Evolutionary conservation across 2,888 invertebrate species (phyloP), one percentile per base, ranked within the genome.

Genomic region (Cheiracanthium punctorium): DNA sequence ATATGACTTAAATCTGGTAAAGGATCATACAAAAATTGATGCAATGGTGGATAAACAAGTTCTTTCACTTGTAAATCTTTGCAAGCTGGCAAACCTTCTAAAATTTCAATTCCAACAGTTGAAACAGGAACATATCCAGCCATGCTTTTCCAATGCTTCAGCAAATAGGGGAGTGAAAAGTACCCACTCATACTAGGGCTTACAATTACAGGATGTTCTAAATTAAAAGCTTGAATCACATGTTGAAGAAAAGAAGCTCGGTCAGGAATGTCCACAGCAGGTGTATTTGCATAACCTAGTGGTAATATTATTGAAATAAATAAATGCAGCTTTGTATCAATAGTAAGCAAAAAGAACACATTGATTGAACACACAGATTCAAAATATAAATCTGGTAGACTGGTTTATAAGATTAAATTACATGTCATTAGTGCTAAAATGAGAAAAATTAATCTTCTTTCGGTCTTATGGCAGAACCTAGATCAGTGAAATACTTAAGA

Each of bases 151-250:
- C 91, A 91, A 52, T 91, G 88, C 41, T 90, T 89, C 86, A 91
- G 90, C 33, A 93, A 80, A 89, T 91, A 92, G 0, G 92, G 92
- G 29, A 93, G 89, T 7, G 92, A 90, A 89, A 91, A 93, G 4
- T 88, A 75, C 1, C 93, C 93, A 89, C 92, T 92, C 92, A 93
- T 92, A 1, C 93, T 93, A 0, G 93, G 93, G 67, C 92, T 91
- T 2, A 93, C 91, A 24, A 93, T 89, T 1, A 93, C 91, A 5
- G 92, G 91, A 17, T 89, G 82, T 0, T 88, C 88, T 81, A 92
- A 80, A 1, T 90, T 87, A 24, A 92, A 80, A 1, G 85, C 84
- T 8, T 87, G 76, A 1, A 92, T 89, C 10, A 92, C 81, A 1
- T 90, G 88, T 17, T 89, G 89, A 52, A 92, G 80, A 84, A 92